A percentile compares a stretch with the other conserved stretches of the same genome.
Conservation (phyloP, 2,797 vertebrate species). For the Bradypodion pumilum region DNA sequence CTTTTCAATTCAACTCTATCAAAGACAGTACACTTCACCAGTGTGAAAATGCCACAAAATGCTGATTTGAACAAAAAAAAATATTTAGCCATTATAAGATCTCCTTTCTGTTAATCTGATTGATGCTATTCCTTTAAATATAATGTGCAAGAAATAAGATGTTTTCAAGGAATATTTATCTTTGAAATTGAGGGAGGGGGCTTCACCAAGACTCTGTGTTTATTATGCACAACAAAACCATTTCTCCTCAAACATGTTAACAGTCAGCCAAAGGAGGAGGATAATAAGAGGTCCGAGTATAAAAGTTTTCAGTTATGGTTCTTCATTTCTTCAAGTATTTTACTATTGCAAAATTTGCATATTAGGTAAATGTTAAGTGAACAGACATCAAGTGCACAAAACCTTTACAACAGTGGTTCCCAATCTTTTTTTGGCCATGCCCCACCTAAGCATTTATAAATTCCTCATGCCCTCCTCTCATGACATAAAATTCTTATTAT, state of each 20-base stretch:
- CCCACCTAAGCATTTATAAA: no score
- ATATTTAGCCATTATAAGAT: not conserved
- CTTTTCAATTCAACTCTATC: not conserved
- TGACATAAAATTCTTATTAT: no score
- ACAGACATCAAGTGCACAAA: not conserved
- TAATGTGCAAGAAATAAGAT: not conserved
- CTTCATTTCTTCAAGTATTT: conserved; percentile 47
- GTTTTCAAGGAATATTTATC: not conserved
- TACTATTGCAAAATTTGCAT: conserved; percentile 7
- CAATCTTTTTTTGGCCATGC: no score
- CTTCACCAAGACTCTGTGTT: not conserved
- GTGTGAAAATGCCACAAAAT: not conserved
- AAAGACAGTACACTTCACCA: not conserved
- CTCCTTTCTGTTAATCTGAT: conserved; percentile 9
- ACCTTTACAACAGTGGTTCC: no score
- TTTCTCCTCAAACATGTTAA: conserved; percentile 12
- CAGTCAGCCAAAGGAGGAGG: not conserved
- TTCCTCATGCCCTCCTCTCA: no score
- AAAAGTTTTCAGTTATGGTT: conserved; percentile 17
- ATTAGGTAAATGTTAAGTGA: no score
- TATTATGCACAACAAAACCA: conserved; percentile 5
- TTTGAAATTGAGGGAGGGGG: not conserved
- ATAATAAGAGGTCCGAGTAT: not conserved
- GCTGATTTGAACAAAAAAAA: not conserved
- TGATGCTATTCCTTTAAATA: not conserved